Base-by-base conservation (phyloP, 2,888 invertebrate species). In the Drosophila merina region DNA sequence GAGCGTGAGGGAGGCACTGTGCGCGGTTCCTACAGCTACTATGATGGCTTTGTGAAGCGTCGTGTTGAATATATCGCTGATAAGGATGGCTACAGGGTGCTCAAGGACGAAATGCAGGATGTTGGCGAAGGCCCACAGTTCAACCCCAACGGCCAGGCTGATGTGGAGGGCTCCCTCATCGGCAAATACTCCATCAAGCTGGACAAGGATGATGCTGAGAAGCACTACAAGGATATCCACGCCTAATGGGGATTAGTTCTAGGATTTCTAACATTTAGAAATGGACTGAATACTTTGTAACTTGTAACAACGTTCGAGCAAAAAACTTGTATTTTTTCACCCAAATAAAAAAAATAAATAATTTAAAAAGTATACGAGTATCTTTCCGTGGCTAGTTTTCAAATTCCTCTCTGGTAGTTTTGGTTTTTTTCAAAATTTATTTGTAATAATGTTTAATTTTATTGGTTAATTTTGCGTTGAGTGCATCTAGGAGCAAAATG, bases 41-140 rank as follows among this genome's bases (percentile, higher is more conserved):
- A 93, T 71, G 94, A 94, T 89, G 94, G 94, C 0, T 94, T 90
- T 77, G 93, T 92, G 75, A 91, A 90, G 77, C 92, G 93, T 25
- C 93, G 92, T 0, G 93, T 94, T 0, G 90, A 92, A 69, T 94
- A 94, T 81, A 92, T 92, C 57, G 94, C 94, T 77, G 94, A 94
- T 88, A 93, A 94, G 79, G 92, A 93, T 68, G 94, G 94, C 59
- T 94, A 94, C 89, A 91, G 94, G 77, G 92, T 94, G 12, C 89
- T 93, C n/a, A 92, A 93, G 73, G 93, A 93, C 67, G 90, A 91
- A 2, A 91, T 89, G 47, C 89, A 93, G 79, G 92, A 92, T 9
- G 92, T 93, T 71, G 93, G 93, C 20, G 89, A 92, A 63, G 93
- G 93, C 9, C 93, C 93, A 3, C 76, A 89, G 36, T 89, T 92